These are phyloP conservation scores for Peromyscus californicus DNA, from an alignment of 2,113 vertebrate species.

Conservation along the genomic window DNA sequence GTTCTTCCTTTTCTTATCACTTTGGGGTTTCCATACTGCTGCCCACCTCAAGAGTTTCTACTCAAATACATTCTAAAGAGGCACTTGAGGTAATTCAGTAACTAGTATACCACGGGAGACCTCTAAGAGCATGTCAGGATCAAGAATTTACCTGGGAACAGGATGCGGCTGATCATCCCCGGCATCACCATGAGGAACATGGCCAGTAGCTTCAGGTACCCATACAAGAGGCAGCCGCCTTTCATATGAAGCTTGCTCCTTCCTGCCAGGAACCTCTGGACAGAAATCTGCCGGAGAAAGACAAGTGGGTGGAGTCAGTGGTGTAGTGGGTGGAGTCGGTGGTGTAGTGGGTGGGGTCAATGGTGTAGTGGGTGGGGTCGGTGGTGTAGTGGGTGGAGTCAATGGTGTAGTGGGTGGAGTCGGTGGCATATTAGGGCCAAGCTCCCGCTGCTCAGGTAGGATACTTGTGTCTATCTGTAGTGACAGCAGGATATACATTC, in stretches of 20 bases:
- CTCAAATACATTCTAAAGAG: not conserved
- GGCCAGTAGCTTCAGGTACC: conserved; percentile 66
- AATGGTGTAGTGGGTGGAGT: not conserved
- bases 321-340: too few species aligned
- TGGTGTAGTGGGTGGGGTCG: not conserved
- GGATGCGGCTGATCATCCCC: conserved; percentile 61
- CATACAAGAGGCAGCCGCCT: conserved; percentile 16
- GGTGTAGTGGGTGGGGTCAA: not conserved
- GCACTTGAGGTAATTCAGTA: not conserved
- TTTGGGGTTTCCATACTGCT: not conserved
- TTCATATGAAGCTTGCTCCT: conserved; percentile 33
- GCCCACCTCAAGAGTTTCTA: not conserved
- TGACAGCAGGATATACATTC: not conserved
- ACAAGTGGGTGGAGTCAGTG: not conserved
- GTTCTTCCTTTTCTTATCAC: not conserved
- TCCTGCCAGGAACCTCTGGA: conserved; percentile 64
- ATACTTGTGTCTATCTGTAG: not conserved
- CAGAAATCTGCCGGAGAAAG: conserved; percentile 53
- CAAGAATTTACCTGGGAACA: conserved; percentile 41
- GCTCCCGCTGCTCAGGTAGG: not conserved
- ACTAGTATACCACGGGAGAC: not conserved
- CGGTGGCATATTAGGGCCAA: too few species aligned
- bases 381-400: not conserved
- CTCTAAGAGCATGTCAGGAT: not conserved
- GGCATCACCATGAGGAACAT: conserved; percentile 69